Conservation (phyloP, 53 echinoderm and acorn worm species). For the Mesocentrotus franciscanus region DNA sequence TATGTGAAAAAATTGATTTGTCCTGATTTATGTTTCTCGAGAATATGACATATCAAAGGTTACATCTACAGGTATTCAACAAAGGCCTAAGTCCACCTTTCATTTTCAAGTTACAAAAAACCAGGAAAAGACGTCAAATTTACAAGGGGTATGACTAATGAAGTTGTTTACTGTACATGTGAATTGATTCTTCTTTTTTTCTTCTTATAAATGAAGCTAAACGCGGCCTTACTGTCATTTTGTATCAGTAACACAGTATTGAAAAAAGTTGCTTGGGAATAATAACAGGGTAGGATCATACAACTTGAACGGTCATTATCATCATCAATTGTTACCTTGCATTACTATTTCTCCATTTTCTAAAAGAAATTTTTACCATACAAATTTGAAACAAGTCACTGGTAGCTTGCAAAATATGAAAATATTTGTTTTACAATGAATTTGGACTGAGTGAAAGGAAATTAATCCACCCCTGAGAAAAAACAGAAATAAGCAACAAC, state of each 20-base stretch:
- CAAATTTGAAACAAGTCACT: not conserved
- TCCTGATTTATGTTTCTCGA: no score
- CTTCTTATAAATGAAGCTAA: not conserved
- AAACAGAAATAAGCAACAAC: not conserved
- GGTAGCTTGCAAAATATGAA: not conserved
- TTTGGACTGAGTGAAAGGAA: not conserved
- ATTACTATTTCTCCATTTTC: not conserved
- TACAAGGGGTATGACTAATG: no score
- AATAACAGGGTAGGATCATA: not conserved
- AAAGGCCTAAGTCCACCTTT: no score
- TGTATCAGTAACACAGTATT: not conserved
- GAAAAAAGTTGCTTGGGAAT: not conserved
- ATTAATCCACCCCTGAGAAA: conserved; percentile 14
- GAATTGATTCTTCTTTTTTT: no score
- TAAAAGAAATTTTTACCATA: not conserved
- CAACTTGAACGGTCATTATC: no score
- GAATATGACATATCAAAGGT: no score
- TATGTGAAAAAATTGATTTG: no score
- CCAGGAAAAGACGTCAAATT: no score
- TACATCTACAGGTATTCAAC: no score
- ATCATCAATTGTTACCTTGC: no score
- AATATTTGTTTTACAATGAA: not conserved
- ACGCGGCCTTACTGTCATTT: not conserved
- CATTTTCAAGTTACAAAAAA: no score
- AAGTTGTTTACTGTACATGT: no score